Conservation (phyloP, 1,140 invertebrate species). For the Zophobas atratus region DNA sequence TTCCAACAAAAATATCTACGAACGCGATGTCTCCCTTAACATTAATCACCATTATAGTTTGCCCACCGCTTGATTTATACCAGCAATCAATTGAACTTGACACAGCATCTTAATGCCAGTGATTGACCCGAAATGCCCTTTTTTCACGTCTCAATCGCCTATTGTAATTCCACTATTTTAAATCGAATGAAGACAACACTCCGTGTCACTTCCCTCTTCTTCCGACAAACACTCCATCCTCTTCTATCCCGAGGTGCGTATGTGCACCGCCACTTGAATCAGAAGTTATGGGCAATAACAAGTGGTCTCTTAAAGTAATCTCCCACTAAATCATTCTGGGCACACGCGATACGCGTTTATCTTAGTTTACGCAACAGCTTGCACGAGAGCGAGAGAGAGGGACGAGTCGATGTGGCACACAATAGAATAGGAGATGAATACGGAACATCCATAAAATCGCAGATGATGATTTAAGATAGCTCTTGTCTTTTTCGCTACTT, state of each 20-base stretch:
- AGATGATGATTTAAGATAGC: constrained; percentile 67
- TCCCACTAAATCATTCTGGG: constrained; percentile 65
- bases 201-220: neutral
- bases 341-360: constrained; percentile 58
- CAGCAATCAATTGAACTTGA: neutral
- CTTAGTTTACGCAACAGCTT: constrained; percentile 49
- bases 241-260: constrained; percentile 44
- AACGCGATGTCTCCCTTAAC: neutral
- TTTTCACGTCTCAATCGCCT: neutral
- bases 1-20: no score
- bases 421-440: constrained; percentile 57
- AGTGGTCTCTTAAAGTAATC: constrained; percentile 68
- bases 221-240: neutral
- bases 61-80: neutral
- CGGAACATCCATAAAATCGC: constrained; percentile 63
- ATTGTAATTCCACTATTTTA: neutral
- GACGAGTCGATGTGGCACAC: constrained; percentile 47
- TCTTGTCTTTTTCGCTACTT: constrained; percentile 64
- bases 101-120: neutral
- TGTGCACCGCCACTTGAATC: constrained; percentile 64
- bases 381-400: constrained; percentile 46
- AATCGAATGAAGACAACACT: neutral
- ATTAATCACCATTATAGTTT: neutral
- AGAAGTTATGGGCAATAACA: constrained; percentile 68
- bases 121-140: neutral